Percentiles rank a stretch among this genome's conserved stretches.
These are phyloP conservation scores for Indicator maculatus DNA, from an alignment of 2,113 vertebrate genomes.

Conservation along the genomic window DNA sequence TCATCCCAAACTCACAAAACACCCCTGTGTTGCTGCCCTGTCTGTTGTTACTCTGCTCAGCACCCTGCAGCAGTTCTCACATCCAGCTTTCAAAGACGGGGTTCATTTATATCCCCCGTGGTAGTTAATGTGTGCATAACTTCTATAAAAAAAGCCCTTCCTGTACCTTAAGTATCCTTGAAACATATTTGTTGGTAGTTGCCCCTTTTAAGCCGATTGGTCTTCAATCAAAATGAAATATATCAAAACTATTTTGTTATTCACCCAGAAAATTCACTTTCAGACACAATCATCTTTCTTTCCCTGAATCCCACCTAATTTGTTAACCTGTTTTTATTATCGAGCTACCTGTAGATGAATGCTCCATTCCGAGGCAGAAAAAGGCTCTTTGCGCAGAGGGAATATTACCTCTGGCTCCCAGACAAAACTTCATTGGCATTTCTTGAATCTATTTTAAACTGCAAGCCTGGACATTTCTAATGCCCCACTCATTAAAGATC, in stretches of 20 bases:
- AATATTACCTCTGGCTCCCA: not conserved
- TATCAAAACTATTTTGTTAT: conserved; percentile 49
- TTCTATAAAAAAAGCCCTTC: conserved; percentile 26
- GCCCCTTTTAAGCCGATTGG: conserved; percentile 1
- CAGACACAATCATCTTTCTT: conserved; percentile 40
- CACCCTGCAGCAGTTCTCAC: not conserved
- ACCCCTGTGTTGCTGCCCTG: not conserved
- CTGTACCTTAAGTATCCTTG: conserved; percentile 26
- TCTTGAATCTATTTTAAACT: not conserved
- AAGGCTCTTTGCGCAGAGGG: not conserved
- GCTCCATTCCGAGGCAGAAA: not conserved
- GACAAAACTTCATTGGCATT: not conserved
- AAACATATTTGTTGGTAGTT: conserved; percentile 15
- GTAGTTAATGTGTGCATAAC: not conserved
- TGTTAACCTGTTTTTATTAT: conserved; percentile 35
- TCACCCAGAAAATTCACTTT: conserved; percentile 53
- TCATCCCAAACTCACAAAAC: not conserved
- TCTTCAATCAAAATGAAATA: conserved; percentile 56
- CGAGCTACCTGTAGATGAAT: not conserved
- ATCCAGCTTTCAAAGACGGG: not conserved
- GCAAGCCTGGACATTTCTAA: not conserved
- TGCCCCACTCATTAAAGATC: not conserved
- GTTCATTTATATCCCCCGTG: not conserved
- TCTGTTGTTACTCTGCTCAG: not conserved
- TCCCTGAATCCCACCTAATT: conserved; percentile 25